Evolutionary conservation across 2,797 vertebrate species (phyloP), one percentile per base, ranked within the genome.

Genomic region (Propithecus deckenii): DNA sequence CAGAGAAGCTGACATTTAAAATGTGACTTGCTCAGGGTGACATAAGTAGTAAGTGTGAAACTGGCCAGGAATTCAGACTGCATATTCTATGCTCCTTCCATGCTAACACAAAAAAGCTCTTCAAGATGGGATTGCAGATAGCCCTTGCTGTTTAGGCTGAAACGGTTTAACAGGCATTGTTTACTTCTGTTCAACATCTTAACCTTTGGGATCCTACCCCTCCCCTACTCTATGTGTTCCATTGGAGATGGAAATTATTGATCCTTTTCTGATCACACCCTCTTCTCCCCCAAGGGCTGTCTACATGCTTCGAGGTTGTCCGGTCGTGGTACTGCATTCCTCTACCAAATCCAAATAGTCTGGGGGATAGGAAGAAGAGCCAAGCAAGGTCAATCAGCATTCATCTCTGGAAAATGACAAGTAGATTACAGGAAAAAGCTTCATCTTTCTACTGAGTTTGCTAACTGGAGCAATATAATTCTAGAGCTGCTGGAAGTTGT

Each of bases 161-260:
- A 46, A 92, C 32, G 5, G 3, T 55, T 13, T 63, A 46, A 59
- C 4, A 55, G 59, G 5, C 61, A 48, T 78, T 7, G 20, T 32
- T 93, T 86, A 28, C 91, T 95, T 95, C 87, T 80, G 65, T 76
- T 57, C 28, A 88, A 30, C 38, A 71, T 63, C 35, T 92, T 50
- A 61, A 17, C 48, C 55, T 28, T 79, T 35, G 69, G 8, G 20
- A 41, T 41, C 41, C 48, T 57, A n/a, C 18, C n/a, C 14, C 10
- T 75, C 86, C 14, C 9, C 5, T 63, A 22, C 32, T n/a, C 23
- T 75, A 5, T 78, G 32, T 48, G 46, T 71, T 89, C 79, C 22
- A 55, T 0, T 76, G n/a, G 35, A 59, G 35, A 48, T 79, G 41
- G 38, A 57, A 86, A 89, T 59, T 61, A 48, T 5, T 23, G 23